These are phyloP conservation scores for Campoletis raptor DNA, from an alignment of 2,888 invertebrate genomes.

Conservation along the genomic window DNA sequence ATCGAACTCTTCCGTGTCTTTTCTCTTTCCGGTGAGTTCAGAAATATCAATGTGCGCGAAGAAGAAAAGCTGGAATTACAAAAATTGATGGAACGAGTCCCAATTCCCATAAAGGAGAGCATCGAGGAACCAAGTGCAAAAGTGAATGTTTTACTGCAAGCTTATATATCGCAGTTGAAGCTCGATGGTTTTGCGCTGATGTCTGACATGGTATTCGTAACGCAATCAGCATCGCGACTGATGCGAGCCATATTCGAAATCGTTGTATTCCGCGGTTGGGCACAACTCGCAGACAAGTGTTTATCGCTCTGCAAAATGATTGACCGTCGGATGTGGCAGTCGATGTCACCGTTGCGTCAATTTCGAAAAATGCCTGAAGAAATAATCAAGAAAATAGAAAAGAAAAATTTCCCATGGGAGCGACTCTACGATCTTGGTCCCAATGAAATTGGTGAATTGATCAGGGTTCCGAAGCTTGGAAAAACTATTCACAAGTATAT, in stretches of 20 bases:
- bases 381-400: constrained; percentile 98
- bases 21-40: constrained; percentile 98
- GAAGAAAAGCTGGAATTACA: constrained; percentile 99
- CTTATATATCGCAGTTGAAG: constrained; percentile 99
- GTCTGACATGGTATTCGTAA: constrained; percentile 99
- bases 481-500: constrained; percentile 98
- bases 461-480: constrained; percentile 95
- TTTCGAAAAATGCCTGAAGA: constrained; percentile 99
- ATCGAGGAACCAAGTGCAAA: constrained; percentile 99
- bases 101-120: constrained; percentile 99
- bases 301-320: constrained; percentile 99
- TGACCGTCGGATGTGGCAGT: constrained; percentile 99
- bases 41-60: constrained; percentile 95
- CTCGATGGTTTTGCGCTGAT: constrained; percentile 99
- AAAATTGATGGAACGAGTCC: constrained; percentile 96
- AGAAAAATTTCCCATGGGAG: constrained; percentile 98
- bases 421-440: constrained; percentile 98
- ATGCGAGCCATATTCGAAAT: constrained; percentile 99
- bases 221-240: constrained; percentile 97
- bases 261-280: constrained; percentile 97
- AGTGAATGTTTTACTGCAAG: constrained; percentile 97
- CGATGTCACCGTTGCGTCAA: constrained; percentile 98
- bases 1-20: constrained; percentile 99
- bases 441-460: constrained; percentile 98
- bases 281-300: constrained; percentile 98